Conservation (phyloP, 2,888 invertebrate genomes). For the Drosophila siamana region DNA sequence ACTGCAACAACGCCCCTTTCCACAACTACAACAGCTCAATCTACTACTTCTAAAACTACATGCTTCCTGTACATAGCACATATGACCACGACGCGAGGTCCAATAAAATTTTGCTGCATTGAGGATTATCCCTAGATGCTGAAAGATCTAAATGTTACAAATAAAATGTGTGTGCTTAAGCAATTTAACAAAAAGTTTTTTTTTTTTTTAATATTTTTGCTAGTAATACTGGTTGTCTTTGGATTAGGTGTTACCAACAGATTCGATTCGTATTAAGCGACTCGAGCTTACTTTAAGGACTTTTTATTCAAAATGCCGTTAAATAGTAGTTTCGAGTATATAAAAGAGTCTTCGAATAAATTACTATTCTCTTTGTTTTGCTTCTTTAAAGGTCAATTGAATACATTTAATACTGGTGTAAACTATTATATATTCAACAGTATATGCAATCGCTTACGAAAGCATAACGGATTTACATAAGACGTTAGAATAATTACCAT, state of each 20-base stretch:
- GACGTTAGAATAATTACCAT: not conserved
- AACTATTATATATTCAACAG: not conserved
- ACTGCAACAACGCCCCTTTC: not conserved
- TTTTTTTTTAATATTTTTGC: slow-evolving; percentile 4
- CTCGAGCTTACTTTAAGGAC: not conserved
- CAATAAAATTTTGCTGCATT: not conserved
- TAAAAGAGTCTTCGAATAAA: too few relatives aligned
- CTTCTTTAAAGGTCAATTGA: too few relatives aligned
- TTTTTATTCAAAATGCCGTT: too few relatives aligned
- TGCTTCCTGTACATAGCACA: not conserved
- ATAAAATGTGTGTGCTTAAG: too few relatives aligned
- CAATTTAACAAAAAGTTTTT: too few relatives aligned
- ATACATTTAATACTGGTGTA: too few relatives aligned
- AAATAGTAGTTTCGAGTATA: too few relatives aligned
- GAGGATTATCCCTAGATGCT: slow-evolving; percentile 3
- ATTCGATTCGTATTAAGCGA: not conserved
- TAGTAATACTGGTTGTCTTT: slow-evolving; percentile 6
- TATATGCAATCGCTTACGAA: not conserved
- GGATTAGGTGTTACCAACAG: slow-evolving; percentile 10
- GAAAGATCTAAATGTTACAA: not conserved
- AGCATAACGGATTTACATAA: slow-evolving; percentile 14
- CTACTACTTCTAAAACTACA: not conserved
- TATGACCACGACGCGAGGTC: not conserved
- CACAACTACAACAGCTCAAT: not conserved
- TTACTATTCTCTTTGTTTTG: too few relatives aligned